phyloP scores from a whole-genome alignment of 1,140 invertebrate species.

The Latrodectus geometricus region DNA sequence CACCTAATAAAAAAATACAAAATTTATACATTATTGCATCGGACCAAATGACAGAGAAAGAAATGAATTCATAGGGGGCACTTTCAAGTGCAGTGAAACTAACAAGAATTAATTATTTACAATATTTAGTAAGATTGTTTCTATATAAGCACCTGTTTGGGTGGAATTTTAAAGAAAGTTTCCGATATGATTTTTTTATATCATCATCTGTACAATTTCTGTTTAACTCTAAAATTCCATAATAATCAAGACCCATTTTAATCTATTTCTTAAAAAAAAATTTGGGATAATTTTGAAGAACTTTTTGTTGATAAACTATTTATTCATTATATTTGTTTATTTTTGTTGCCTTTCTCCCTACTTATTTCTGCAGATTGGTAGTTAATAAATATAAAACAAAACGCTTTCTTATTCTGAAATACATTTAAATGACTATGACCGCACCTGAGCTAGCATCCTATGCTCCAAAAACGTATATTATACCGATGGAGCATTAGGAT shows the following conservation, averaged over 20 bases:
- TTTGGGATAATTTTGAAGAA: background rate
- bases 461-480: too few species aligned
- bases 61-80: too few species aligned
- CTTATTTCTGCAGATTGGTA: background rate
- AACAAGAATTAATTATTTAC: background rate
- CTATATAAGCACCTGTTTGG: slow-evolving; percentile 72
- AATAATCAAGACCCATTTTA: slow-evolving; percentile 66
- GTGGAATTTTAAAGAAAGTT: slow-evolving; percentile 97
- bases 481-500: too few species aligned
- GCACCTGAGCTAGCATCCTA: too few species aligned
- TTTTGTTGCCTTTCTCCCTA: background rate
- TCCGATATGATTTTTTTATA: slow-evolving; percentile 97
- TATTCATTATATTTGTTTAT: too few species aligned
- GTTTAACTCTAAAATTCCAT: slow-evolving; percentile 85
- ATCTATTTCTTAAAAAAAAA: background rate
- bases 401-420: background rate
- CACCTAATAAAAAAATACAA: too few species aligned
- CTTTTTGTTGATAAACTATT: too few species aligned
- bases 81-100: background rate
- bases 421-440: too few species aligned
- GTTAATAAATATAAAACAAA: background rate
- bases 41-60: too few species aligned
- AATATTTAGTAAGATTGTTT: background rate
- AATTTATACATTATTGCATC: too few species aligned
- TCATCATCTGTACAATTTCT: slow-evolving; percentile 93